phyloP scores from a whole-genome alignment of 2,113 vertebrate genomes.

The Pongo pygmaeus region DNA sequence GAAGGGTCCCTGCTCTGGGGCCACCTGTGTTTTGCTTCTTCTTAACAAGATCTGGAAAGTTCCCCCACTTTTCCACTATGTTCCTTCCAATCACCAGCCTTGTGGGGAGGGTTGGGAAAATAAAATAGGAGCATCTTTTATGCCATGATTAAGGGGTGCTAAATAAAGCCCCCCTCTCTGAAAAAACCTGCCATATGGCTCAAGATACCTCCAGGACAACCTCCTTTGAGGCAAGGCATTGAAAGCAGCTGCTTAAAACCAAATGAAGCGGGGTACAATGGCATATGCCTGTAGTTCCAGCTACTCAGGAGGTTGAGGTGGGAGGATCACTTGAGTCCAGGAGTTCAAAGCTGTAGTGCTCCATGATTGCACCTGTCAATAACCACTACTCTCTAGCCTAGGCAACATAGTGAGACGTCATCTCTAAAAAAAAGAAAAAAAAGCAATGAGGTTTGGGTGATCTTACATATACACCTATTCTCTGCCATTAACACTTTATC shows the following conservation, averaged over 20 bases:
- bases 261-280: background rate
- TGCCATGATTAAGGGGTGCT: background rate
- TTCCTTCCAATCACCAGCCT: background rate
- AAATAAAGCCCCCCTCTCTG: background rate
- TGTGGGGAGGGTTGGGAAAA: background rate
- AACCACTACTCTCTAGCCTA: background rate
- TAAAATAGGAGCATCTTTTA: background rate
- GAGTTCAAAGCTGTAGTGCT: background rate
- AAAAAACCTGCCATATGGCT: background rate
- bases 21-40: background rate
- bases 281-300: background rate
- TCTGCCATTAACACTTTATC: background rate
- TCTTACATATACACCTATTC: background rate
- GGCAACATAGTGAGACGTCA: background rate
- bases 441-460: background rate
- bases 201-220: background rate
- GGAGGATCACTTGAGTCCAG: background rate
- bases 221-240: background rate
- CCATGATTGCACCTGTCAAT: background rate
- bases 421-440: too few species aligned
- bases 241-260: background rate
- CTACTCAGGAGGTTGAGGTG: background rate
- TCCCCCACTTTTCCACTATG: background rate
- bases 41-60: background rate
- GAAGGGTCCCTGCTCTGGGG: background rate